These are phyloP conservation scores for Sialis lutaria DNA, from an alignment of 2,888 invertebrate species.

Conservation along the genomic window DNA sequence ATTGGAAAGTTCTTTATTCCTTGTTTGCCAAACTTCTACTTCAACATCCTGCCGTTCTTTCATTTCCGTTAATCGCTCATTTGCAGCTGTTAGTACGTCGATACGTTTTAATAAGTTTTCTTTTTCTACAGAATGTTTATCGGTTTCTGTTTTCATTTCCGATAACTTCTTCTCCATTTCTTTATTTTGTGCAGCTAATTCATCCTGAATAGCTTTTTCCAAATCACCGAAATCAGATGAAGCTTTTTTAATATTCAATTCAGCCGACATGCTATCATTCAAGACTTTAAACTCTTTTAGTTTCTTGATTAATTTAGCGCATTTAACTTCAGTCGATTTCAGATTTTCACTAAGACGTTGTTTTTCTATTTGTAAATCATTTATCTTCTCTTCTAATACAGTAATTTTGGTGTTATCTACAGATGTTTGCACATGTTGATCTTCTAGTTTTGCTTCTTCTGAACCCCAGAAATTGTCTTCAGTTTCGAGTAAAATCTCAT, in stretches of 20 bases:
- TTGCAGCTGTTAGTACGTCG: conserved; percentile 55
- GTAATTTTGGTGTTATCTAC: conserved; percentile 22
- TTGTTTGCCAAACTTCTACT: conserved; percentile 50
- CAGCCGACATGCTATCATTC: conserved; percentile 39
- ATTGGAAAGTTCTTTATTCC: conserved; percentile 49
- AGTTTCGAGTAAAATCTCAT: conserved; percentile 19
- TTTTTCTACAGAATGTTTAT: conserved; percentile 47
- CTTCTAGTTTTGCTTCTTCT: conserved; percentile 32
- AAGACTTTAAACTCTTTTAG: conserved; percentile 64
- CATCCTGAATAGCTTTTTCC: conserved; percentile 64
- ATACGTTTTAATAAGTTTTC: conserved; percentile 48
- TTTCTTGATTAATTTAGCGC: conserved; percentile 64
- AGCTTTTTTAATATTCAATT: conserved; percentile 33
- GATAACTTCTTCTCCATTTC: conserved; percentile 45
- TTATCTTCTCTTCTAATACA: conserved; percentile 38
- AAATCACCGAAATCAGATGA: conserved; percentile 40
- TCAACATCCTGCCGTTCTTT: conserved; percentile 70
- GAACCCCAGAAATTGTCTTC: conserved; percentile 37
- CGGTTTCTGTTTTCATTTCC: conserved; percentile 37
- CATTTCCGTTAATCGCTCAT: conserved; percentile 60
- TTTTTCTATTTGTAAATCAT: conserved; percentile 37
- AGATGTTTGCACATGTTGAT: conserved; percentile 24
- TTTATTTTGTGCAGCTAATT: conserved; percentile 49
- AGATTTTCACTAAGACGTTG: conserved; percentile 41
- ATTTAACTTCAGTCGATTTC: conserved; percentile 46